Percentiles rank a stretch among this genome's conserved stretches.
These are phyloP conservation scores for Leptopilina clavipes DNA, from an alignment of 1,140 invertebrate genomes.

Conservation along the genomic window DNA sequence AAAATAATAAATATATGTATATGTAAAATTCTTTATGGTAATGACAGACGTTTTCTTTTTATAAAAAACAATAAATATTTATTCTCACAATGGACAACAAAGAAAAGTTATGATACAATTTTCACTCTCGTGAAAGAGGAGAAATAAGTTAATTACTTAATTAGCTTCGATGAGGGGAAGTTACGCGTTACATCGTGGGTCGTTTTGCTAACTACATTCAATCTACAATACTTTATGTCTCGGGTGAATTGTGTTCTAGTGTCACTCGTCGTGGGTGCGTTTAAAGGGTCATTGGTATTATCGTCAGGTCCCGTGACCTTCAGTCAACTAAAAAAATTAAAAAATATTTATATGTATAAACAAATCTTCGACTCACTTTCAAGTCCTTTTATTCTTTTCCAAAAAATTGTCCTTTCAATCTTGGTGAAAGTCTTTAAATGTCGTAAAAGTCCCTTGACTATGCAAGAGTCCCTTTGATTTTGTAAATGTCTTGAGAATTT, in stretches of 20 bases:
- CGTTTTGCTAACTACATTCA: conserved; percentile 11
- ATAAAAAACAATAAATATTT: conserved; percentile 69
- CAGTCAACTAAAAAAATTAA: not conserved
- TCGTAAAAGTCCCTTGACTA: too few species aligned
- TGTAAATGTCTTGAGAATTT: too few species aligned
- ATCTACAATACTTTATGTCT: conserved; percentile 12
- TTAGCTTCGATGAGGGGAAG: conserved; percentile 52
- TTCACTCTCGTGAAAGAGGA: conserved; percentile 41
- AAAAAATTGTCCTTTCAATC: too few species aligned
- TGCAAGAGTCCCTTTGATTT: too few species aligned
- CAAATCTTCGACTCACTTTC: conserved; percentile 28
- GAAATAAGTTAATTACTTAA: conserved; percentile 59
- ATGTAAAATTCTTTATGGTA: not conserved
- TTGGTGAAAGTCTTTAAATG: too few species aligned
- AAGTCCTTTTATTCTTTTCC: too few species aligned
- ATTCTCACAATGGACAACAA: conserved; percentile 64
- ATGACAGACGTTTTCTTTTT: conserved; percentile 1
- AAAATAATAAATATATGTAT: too few species aligned
- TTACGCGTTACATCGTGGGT: conserved; percentile 44
- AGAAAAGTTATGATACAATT: conserved; percentile 61
- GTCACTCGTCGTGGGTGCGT: conserved; percentile 26
- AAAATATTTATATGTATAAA: too few species aligned
- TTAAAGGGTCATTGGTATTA: not conserved
- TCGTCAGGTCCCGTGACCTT: not conserved
- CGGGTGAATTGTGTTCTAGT: conserved; percentile 35